Evolutionary conservation across 2,888 invertebrate genomes (phyloP).

Genomic region (Meloe dianella): DNA sequence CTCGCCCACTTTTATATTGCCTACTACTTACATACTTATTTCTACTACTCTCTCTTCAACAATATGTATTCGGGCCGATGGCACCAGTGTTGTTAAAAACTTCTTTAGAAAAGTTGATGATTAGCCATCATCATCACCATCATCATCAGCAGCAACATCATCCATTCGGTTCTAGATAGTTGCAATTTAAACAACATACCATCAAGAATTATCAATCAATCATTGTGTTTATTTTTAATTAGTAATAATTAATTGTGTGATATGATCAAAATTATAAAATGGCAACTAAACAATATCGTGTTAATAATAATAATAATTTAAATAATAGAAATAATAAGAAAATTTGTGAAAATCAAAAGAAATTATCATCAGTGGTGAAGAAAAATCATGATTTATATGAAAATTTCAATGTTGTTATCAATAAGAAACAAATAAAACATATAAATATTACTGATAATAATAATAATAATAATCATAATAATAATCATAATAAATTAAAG

Average conservation of each 20-base stretch:
- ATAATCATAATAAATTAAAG: slow-evolving; percentile 54
- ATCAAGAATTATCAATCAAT: no score
- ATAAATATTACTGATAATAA: slow-evolving; percentile 63
- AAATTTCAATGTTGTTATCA: slow-evolving; percentile 42
- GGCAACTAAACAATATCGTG: slow-evolving; percentile 22
- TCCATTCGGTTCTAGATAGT: no score
- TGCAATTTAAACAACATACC: no score
- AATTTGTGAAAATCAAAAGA: slow-evolving; percentile 50
- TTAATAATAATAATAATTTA: not conserved
- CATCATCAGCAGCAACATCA: no score
- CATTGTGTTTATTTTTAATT: no score
- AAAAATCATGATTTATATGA: slow-evolving; percentile 47
- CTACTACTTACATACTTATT: not conserved
- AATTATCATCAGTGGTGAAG: slow-evolving; percentile 45
- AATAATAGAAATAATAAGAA: slow-evolving; percentile 40
- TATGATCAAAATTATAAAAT: slow-evolving; percentile 8
- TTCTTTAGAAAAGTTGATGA: not conserved
- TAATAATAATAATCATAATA: no score
- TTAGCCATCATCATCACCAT: no score
- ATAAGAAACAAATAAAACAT: slow-evolving; percentile 50
- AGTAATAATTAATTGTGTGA: not conserved
- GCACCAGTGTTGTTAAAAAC: not conserved
- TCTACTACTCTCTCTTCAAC: not conserved
- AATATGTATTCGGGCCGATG: slow-evolving; percentile 8
- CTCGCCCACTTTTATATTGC: not conserved